These are phyloP conservation scores for Gambelia wislizenii DNA, from an alignment of 2,797 vertebrate species.

Conservation along the genomic window DNA sequence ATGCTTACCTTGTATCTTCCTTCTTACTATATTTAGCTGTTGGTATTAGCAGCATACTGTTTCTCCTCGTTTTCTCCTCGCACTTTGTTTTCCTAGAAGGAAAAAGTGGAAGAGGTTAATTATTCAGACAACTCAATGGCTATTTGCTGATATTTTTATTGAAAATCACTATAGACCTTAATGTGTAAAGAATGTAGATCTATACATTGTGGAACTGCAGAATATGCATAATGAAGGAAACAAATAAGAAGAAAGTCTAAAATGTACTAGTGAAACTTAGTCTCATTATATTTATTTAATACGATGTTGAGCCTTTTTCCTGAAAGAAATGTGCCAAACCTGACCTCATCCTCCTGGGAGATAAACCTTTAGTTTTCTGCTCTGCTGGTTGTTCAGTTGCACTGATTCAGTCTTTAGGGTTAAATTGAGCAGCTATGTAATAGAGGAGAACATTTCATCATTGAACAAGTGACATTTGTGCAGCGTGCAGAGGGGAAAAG, in stretches of 20 bases:
- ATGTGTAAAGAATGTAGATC: neutral
- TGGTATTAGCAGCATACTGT: too few species aligned
- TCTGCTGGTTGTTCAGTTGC: constrained; percentile 17
- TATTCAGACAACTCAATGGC: neutral
- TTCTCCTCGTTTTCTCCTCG: too few species aligned
- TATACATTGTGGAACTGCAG: neutral
- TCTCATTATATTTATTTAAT: constrained; percentile 30
- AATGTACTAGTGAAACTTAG: neutral
- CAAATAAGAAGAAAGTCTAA: neutral
- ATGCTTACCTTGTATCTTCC: neutral
- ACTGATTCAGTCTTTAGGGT: constrained; percentile 40
- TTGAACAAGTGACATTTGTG: constrained; percentile 28
- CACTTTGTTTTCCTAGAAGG: neutral
- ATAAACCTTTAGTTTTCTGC: constrained; percentile 38
- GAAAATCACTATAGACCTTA: neutral
- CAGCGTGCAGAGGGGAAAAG: neutral
- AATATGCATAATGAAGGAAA: constrained; percentile 18
- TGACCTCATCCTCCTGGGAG: constrained; percentile 31
- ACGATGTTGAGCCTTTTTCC: constrained; percentile 22
- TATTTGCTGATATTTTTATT: constrained; percentile 5
- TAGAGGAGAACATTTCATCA: constrained; percentile 14
- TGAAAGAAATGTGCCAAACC: constrained; percentile 37
- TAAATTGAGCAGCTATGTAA: constrained; percentile 39
- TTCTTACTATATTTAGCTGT: neutral
- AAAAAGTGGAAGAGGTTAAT: neutral